Conservation (phyloP, 2,113 vertebrate genomes). For the Ammodramus savannarum region DNA sequence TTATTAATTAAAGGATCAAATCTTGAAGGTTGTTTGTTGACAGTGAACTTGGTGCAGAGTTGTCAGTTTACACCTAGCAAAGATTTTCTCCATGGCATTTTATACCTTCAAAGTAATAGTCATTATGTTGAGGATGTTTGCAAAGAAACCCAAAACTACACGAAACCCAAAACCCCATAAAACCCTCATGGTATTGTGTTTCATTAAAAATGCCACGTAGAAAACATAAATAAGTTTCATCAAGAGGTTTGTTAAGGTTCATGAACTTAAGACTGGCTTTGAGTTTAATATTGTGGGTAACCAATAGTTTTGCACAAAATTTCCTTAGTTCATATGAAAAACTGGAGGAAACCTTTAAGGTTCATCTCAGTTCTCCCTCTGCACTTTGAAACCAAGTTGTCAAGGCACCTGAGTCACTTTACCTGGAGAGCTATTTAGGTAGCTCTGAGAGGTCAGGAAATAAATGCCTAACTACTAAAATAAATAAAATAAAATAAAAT, state of each 20-base stretch:
- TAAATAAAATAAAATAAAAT: background rate
- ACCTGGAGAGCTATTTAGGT: background rate
- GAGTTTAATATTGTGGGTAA: background rate
- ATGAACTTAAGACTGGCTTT: background rate
- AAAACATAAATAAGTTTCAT: background rate
- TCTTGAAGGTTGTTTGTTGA: background rate
- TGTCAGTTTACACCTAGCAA: background rate
- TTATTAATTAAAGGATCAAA: background rate
- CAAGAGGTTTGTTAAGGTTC: background rate
- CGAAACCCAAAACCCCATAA: background rate
- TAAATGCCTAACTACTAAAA: background rate
- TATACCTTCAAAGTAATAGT: background rate
- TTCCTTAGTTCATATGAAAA: background rate
- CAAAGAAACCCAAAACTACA: background rate
- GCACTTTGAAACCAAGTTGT: background rate
- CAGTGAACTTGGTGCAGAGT: background rate
- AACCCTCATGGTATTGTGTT: background rate
- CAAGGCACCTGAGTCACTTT: background rate
- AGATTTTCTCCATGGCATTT: background rate
- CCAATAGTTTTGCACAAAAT: background rate
- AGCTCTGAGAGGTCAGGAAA: background rate
- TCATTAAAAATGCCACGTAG: background rate
- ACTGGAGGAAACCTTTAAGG: background rate
- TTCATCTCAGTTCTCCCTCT: background rate
- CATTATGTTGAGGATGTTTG: background rate